phyloP scores from a whole-genome alignment of 2,113 vertebrate genomes.

The Carassius auratus region DNA sequence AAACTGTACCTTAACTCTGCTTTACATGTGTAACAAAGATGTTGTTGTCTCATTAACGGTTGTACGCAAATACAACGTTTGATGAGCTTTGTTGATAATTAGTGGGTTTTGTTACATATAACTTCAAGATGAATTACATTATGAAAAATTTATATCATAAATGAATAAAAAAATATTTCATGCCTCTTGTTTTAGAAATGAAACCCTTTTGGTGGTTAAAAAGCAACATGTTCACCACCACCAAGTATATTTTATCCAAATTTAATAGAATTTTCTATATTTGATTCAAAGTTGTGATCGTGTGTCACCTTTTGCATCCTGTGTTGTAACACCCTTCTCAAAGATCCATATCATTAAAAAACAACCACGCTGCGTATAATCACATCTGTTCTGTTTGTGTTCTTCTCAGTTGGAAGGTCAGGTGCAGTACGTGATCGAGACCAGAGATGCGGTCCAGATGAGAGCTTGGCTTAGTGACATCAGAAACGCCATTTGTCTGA shows the following conservation, averaged over 20 bases:
- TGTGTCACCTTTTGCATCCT: neutral
- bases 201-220: neutral
- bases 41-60: neutral
- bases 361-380: neutral
- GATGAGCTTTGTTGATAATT: neutral
- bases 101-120: neutral
- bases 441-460: slow-evolving; percentile 85
- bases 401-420: slow-evolving; percentile 78
- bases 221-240: neutral
- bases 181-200: neutral
- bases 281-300: neutral
- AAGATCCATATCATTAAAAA: neutral
- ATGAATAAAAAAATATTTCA: neutral
- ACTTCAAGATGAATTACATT: neutral
- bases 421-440: slow-evolving; percentile 87
- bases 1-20: neutral
- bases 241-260: neutral
- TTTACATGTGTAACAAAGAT: neutral
- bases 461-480: slow-evolving; percentile 90
- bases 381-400: neutral
- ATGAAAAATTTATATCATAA: neutral
- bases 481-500: slow-evolving; percentile 84
- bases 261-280: neutral
- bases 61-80: neutral
- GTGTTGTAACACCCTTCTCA: neutral